Evolutionary conservation across 2,888 invertebrate species (phyloP).

Genomic region (Synanthedon andrenaeformis): DNA sequence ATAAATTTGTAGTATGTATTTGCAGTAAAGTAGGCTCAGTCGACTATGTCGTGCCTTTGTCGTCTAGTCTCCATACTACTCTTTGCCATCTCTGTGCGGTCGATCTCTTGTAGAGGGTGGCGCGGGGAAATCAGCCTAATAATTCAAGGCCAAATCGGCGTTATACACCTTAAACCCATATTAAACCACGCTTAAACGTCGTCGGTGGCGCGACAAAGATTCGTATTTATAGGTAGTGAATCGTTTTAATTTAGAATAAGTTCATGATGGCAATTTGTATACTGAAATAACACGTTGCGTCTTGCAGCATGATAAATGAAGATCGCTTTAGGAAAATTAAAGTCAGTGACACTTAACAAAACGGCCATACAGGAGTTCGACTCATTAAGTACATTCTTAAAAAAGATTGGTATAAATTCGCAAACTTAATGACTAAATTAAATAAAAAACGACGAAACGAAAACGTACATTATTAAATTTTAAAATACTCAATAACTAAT

Average conservation of each 20-base stretch:
- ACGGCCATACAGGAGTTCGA: background rate
- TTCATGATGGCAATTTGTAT: constrained; percentile 38
- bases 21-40: no score
- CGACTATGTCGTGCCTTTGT: no score
- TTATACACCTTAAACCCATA: no score
- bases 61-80: no score
- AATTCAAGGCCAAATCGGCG: no score
- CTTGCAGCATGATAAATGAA: constrained; percentile 29
- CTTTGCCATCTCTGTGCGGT: no score
- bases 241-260: constrained; percentile 51
- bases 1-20: no score
- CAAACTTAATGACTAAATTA: background rate
- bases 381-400: no score
- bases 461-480: no score
- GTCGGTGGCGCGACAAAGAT: constrained; percentile 43
- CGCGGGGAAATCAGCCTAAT: no score
- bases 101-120: no score
- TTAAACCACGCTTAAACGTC: constrained; percentile 33
- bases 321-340: constrained; percentile 12
- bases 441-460: background rate
- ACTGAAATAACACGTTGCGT: constrained; percentile 20
- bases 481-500: no score
- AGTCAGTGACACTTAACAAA: constrained; percentile 16
- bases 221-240: constrained; percentile 24
- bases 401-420: background rate